Base-by-base conservation (phyloP, 1,140 invertebrate genomes). In the Bursaphelenchus mucronatus region DNA sequence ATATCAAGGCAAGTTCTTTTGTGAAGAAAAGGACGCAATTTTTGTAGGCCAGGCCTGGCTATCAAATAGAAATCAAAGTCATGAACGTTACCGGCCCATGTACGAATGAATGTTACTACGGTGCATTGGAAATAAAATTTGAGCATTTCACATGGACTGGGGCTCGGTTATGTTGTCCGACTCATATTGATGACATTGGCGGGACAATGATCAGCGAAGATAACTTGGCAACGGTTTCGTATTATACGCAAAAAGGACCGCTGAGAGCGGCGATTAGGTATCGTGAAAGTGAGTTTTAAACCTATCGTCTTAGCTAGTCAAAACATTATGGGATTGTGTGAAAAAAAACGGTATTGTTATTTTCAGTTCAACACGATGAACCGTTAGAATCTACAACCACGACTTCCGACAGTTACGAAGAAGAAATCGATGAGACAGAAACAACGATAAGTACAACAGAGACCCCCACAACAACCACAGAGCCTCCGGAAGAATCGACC, bases 1-100 rank as follows among this genome's bases (percentile, higher is more conserved):
- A 70, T 10, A 74, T 70, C n/a, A 61, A 76, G 39, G 67, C 75
- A 53, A 13, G 15, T 8, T 21, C 65, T 66, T 63, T 66, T 61
- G 8, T 57, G 58, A 30, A 61, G 56, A 45, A n/a, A 3, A n/a
- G 58, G n/a, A 45, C 69, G 5, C 11, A 51, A 13, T 44, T 15
- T 2, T 69, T 44, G 43, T 17, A 74, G 68, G 68, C 68, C n/a
- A 72, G 72, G 17, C 11, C 40, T 15, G 66, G 67, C 21, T 21
- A 51, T 3, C 64, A 62, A 45, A 50, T 70, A 3, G 68, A 70
- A 43, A 56, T 70, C n/a, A 43, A 54, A 15, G 64, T 70, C 2
- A 67, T 55, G 39, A 40, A 17, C 9, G 30, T 70, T 10, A 21
- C 13, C 6, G 68, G 68, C 1, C 21, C 68, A 4, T 70, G 68